Base-by-base conservation (phyloP, 2,113 vertebrate species). In the Acanthisitta chloris region DNA sequence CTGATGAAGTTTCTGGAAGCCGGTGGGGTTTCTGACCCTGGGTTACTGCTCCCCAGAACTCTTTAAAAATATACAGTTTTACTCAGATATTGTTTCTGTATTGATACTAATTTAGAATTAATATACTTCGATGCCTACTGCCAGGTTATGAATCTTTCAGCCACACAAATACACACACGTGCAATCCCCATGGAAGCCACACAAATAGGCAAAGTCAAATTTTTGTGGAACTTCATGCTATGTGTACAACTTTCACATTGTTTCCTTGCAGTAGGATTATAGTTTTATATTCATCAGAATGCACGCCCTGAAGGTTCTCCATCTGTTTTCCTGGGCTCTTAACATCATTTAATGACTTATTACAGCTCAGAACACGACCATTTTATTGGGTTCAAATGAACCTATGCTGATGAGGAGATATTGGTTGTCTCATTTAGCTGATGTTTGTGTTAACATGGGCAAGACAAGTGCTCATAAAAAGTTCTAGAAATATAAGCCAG, bases 291-390 rank as follows among this genome's bases (percentile, higher is more conserved):
- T 96, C 19, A 49, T 90, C 54, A 87, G 72, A 81, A 81, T 55
- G 38, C 62, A 52, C 87, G 52, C 77, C 72, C 87, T 91, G 80
- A 80, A 93, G 84, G 51, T 48, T 57, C 83, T 80, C 82, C 95
- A 81, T 94, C 94, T 97, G 90, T 91, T 94, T 86, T 93, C 34
- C 77, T 88, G 76, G 21, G 81, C 85, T 93, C 62, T 95, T 95
- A 96, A 73, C 54, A 93, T 87, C 51, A 72, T 91, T 87, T 94
- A 72, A 96, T 91, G 70, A 95, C 89, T 64, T 92, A 73, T 46
- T 71, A 43, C 55, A 77, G 74, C 94, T 96, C 73, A 73, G 15
- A 97, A 81, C 33, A 71, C 64, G 42, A 92, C 43, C 2, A 31
- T 61, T 95, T 96, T 85, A 92, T 85, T 93, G 84, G 28, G 21